These are phyloP conservation scores for Nothocercus julius DNA, from an alignment of 2,113 vertebrate genomes.

Conservation along the genomic window DNA sequence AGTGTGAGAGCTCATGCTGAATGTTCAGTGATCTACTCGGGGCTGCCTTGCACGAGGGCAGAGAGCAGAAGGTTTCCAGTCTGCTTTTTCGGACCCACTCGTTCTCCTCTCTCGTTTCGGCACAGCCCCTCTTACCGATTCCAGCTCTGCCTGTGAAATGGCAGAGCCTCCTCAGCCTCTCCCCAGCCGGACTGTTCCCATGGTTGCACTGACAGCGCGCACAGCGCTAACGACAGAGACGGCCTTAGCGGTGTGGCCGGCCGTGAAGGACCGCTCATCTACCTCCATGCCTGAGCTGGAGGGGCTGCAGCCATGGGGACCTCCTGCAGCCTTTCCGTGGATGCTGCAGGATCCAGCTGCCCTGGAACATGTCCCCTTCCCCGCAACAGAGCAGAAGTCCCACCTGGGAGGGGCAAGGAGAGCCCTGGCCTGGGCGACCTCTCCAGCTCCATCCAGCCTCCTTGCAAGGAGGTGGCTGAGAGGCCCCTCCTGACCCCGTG, in stretches of 20 bases:
- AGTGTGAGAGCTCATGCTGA: accelerated
- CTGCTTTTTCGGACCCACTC: accelerated
- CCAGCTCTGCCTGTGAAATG: not conserved
- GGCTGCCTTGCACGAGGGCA: too few relatives aligned
- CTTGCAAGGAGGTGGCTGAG: too few relatives aligned
- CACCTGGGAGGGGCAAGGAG: not conserved
- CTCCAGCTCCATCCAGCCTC: not conserved
- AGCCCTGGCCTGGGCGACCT: not conserved
- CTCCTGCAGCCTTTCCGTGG: too few relatives aligned
- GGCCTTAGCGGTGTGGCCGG: not conserved
- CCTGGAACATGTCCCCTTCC: not conserved
- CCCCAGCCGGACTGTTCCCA: not conserved
- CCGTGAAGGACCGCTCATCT: too few relatives aligned
- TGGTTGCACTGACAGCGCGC: not conserved
- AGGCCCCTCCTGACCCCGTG: too few relatives aligned
- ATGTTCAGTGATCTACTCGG: not conserved
- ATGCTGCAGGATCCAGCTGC: not conserved
- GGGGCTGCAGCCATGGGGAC: too few relatives aligned
- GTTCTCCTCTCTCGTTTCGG: not conserved
- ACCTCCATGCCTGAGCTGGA: too few relatives aligned
- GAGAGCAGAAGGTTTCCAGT: accelerated
- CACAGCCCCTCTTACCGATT: not conserved
- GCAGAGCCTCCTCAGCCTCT: not conserved
- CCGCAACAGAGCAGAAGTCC: too few relatives aligned
- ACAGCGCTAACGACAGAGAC: not conserved